phyloP scores from a whole-genome alignment of 2,888 invertebrate genomes.

The Cheilosia scutellata region DNA sequence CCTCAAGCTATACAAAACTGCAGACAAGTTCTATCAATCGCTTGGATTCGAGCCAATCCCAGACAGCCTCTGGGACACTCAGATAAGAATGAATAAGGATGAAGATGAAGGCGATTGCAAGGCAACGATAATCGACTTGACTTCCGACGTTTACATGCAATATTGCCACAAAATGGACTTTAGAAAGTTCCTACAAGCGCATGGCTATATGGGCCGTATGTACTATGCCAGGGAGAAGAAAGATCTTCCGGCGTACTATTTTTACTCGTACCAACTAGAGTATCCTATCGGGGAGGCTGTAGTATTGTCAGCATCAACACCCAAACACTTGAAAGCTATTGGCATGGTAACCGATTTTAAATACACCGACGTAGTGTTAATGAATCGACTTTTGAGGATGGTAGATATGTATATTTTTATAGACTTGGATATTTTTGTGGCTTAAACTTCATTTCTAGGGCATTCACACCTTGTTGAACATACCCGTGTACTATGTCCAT shows the following conservation, averaged over 20 bases:
- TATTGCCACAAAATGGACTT: constrained; percentile 82
- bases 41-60: constrained; percentile 35
- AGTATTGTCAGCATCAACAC: constrained; percentile 81
- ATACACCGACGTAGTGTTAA: constrained; percentile 78
- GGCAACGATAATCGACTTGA: constrained; percentile 5
- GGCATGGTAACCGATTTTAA: constrained; percentile 78
- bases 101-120: constrained; percentile 9
- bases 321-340: constrained; percentile 79
- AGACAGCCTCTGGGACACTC: constrained; percentile 1
- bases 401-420: constrained; percentile 68
- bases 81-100: not conserved
- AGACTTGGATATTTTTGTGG: not conserved
- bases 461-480: constrained; percentile 88
- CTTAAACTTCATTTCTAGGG: constrained; percentile 83
- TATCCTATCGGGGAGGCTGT: constrained; percentile 81
- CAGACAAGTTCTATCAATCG: constrained; percentile 48
- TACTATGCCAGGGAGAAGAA: constrained; percentile 81
- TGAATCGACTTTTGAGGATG: constrained; percentile 82
- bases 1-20: not conserved
- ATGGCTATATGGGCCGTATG: constrained; percentile 79
- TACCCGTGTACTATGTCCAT: constrained; percentile 89
- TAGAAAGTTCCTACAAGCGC: constrained; percentile 81
- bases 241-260: constrained; percentile 80
- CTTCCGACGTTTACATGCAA: constrained; percentile 78
- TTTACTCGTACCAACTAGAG: constrained; percentile 81